phyloP scores from a whole-genome alignment of 2,888 invertebrate genomes.

The Phengaris arion region DNA sequence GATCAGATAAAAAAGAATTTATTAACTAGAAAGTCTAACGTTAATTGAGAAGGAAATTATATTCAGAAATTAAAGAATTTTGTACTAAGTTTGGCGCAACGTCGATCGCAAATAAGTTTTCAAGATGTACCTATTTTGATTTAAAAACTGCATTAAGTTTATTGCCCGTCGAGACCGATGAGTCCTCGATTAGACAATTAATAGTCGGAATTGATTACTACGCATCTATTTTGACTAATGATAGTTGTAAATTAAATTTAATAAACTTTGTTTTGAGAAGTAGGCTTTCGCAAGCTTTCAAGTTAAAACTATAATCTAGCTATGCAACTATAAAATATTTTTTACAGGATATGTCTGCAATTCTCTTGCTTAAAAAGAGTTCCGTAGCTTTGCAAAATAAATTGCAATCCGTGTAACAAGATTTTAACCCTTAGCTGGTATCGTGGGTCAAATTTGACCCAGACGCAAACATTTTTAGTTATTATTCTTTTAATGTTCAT shows the following conservation, averaged over 20 bases:
- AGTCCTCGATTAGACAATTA: conserved; percentile 21
- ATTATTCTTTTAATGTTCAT: too few relatives aligned
- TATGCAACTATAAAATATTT: background rate
- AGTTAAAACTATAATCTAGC: conserved; percentile 4
- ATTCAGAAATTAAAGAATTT: background rate
- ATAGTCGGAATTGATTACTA: conserved; percentile 30
- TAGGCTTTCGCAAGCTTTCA: too few relatives aligned
- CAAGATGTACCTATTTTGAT: background rate
- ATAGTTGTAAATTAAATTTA: conserved; percentile 9
- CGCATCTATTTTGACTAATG: conserved; percentile 13
- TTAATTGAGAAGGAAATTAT: background rate
- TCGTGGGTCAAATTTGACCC: too few relatives aligned
- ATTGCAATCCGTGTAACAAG: background rate
- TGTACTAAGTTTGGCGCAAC: background rate
- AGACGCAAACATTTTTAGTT: too few relatives aligned
- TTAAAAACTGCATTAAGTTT: background rate
- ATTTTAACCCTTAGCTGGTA: too few relatives aligned
- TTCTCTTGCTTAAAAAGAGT: background rate
- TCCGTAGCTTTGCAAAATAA: conserved; percentile 5
- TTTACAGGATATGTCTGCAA: background rate
- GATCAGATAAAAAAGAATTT: too few relatives aligned
- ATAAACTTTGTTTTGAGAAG: too few relatives aligned
- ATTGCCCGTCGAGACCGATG: conserved; percentile 7
- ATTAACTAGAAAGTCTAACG: too few relatives aligned
- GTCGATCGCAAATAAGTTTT: background rate